Base-by-base conservation (phyloP, 2,113 vertebrate genomes). In the Rhombomys opimus region DNA sequence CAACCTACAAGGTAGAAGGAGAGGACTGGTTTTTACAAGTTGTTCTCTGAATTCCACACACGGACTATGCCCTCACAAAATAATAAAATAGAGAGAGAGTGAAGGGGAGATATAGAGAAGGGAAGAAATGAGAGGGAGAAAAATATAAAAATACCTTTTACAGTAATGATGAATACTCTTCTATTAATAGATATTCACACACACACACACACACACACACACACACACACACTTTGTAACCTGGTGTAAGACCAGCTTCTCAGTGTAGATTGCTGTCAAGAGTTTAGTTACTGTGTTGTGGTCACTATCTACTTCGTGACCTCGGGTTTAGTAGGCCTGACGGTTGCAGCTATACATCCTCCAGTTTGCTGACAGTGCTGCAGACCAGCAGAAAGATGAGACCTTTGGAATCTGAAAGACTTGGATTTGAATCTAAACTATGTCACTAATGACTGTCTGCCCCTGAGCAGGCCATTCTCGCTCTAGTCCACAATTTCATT, bases 401-500 rank as follows among this genome's bases (percentile, higher is more conserved):
- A 80, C 38, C 38, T 72, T 94, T 80, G 84, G 90, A 85, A 30
- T 57, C 52, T 73, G 18, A 75, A 7, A 78, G 11, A 41, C 46
- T 52, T 88, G 27, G 41, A 9, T 89, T 76, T 87, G 57, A 92
- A 67, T 86, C 46, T 73, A 54, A 95, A 32, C 50, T 94, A 46
- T 93, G 72, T 75, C 63, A 23, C 18, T 90, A 50, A 73, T 96
- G 87, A 85, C 38, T 59, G 2, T 30, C 59, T 17, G 30, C 85
- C 88, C 75, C 89, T 67, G 23, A 59, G 90, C 90, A 96, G 63
- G 81, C 92, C 59, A 86, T 87, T 94, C 81, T n/a, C 68, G 27
- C 10, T 90, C 76, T 77, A 11, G 80, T 54, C 54, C 88, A 52
- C 35, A 90, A 17, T 91, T 93, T 96, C 95, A 97, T 86, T 88